Evolutionary conservation across 2,113 vertebrate genomes (phyloP).

Genomic region (Rattus rattus): DNA sequence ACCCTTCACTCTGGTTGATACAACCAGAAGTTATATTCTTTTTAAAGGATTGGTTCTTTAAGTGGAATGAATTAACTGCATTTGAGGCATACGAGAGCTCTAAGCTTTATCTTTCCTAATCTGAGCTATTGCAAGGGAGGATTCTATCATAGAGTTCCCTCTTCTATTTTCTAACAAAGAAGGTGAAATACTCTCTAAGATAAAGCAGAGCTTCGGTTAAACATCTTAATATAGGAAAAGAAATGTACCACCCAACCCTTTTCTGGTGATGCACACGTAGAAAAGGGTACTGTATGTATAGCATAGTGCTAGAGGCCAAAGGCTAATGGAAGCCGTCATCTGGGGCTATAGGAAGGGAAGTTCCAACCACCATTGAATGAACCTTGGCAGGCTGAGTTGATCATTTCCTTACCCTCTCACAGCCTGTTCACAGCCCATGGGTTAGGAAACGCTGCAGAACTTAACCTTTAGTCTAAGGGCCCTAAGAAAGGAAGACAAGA

Average conservation of each 20-base stretch:
- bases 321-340: not conserved
- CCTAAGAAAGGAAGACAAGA: slow-evolving; percentile 45
- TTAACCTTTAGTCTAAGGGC: slow-evolving; percentile 33
- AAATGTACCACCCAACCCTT: slow-evolving; percentile 9
- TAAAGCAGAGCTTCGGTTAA: slow-evolving; percentile 53
- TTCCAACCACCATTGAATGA: not conserved
- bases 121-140: slow-evolving; percentile 67
- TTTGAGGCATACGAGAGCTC: slow-evolving; percentile 43
- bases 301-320: slow-evolving; percentile 9
- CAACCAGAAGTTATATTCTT: not conserved
- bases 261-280: slow-evolving; percentile 21
- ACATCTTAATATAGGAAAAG: slow-evolving; percentile 53
- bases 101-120: slow-evolving; percentile 63
- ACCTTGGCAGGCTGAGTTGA: not conserved
- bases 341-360: not conserved
- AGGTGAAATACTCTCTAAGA: slow-evolving; percentile 53
- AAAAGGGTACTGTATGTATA: slow-evolving; percentile 41
- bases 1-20: not conserved
- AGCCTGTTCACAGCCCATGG: not conserved
- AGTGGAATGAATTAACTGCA: slow-evolving; percentile 61
- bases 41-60: slow-evolving; percentile 60
- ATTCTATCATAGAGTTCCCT: slow-evolving; percentile 62
- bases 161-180: slow-evolving; percentile 66
- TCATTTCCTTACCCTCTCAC: not conserved
- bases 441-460: slow-evolving; percentile 35